phyloP scores from a whole-genome alignment of 1,140 invertebrate species.

The Daktulosphaira vitifoliae region DNA sequence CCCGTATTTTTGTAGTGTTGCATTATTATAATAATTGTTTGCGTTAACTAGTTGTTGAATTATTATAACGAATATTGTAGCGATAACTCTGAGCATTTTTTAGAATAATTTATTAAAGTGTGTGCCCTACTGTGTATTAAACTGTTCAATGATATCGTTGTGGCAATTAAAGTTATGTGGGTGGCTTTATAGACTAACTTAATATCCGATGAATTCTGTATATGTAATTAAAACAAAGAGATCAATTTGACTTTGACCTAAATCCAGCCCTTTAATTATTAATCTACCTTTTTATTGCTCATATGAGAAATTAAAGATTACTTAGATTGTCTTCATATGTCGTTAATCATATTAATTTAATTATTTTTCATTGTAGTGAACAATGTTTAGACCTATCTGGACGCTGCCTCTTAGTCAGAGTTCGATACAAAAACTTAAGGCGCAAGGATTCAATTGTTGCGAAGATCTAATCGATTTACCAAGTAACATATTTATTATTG shows the following conservation, averaged over 20 bases:
- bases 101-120: too few relatives aligned
- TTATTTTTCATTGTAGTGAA: background rate
- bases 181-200: conserved; percentile 13
- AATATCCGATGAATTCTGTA: background rate
- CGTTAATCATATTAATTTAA: conserved; percentile 16
- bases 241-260: conserved; percentile 24
- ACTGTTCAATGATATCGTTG: background rate
- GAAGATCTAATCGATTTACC: background rate
- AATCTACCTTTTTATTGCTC: too few relatives aligned
- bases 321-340: background rate
- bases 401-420: conserved; percentile 15
- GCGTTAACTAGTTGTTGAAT: conserved; percentile 2
- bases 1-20: conserved; percentile 15
- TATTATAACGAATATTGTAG: background rate
- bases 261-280: background rate
- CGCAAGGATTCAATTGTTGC: conserved; percentile 14
- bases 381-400: conserved; percentile 19
- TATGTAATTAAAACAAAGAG: conserved; percentile 10
- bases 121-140: background rate
- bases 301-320: conserved; percentile 5
- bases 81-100: conserved; percentile 1
- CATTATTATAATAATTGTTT: background rate
- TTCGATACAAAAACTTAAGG: background rate
- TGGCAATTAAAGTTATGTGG: background rate
- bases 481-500: background rate